Base-by-base conservation (phyloP, 2,888 invertebrate species). In the Blomia tropicalis region DNA sequence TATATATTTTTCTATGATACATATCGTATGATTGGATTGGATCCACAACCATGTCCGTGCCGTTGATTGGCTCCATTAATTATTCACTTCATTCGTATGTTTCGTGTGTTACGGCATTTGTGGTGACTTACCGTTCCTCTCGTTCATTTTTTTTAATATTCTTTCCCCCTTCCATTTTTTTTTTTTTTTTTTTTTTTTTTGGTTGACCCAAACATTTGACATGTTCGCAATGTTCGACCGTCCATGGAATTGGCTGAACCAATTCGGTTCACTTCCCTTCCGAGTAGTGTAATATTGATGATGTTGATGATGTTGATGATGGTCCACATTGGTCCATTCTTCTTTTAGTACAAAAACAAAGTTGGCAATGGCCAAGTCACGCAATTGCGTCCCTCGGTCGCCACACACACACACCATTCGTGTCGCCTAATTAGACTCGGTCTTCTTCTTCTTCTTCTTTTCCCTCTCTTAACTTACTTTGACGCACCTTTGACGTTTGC, bases 11-110 rank as follows among this genome's bases (percentile, higher is more conserved):
- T n/a, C n/a, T n/a, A n/a, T n/a, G n/a, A n/a, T n/a, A n/a, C n/a
- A n/a, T n/a, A n/a, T n/a, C 51, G 7, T 11, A 11, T n/a, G 51
- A 47, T 47, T 47, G 7, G 51, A 14, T 47, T n/a, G 7, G 51
- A 47, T 47, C n/a, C n/a, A 14, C 14, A 14, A 7, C 51, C 27
- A 47, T 41, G 14, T 41, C 51, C n/a, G 23, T 47, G 23, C 51
- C 51, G 7, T 27, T 47, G 51, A 47, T 47, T 47, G 51, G 51
- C 51, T 47, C 51, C 51, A 47, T 47, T 47, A 47, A 47, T 47
- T 47, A 47, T 47, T 47, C 51, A 47, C 51, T 47, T 14, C 51
- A n/a, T 11, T 19, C 22, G 23, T 7, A 7, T 47, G n/a, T 27
- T 14, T 41, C 41, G 41, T 41, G n/a, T n/a, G 41, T 41, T n/a